Evolutionary conservation across 2,113 vertebrate genomes (phyloP).

Genomic region (Chroicocephalus ridibundus): DNA sequence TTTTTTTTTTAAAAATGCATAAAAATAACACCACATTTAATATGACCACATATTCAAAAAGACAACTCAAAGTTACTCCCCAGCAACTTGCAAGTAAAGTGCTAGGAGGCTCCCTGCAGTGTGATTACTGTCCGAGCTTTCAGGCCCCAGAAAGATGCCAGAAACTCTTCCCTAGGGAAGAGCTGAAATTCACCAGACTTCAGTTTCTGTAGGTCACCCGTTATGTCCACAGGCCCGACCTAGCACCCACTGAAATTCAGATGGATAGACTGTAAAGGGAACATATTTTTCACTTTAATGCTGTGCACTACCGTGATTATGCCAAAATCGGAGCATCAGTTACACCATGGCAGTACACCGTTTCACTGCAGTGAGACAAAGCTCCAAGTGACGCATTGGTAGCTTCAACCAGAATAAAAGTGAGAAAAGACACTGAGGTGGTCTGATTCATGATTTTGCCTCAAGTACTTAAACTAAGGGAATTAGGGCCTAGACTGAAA

Average conservation of each 20-base stretch:
- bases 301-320: not conserved
- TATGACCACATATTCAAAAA: not conserved
- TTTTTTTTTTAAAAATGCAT: not conserved
- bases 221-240: not conserved
- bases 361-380: not conserved
- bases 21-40: not conserved
- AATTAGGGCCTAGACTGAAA: not conserved
- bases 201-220: not conserved
- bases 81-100: not conserved
- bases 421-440: not conserved
- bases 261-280: not conserved
- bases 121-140: not conserved
- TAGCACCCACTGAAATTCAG: not conserved
- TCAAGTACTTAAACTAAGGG: not conserved
- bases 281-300: rapidly evolving
- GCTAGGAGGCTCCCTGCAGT: not conserved
- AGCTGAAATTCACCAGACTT: not conserved
- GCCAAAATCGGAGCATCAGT: not conserved
- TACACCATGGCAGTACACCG: not conserved
- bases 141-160: not conserved
- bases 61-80: not conserved
- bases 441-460: not conserved
- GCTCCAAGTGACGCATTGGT: not conserved
- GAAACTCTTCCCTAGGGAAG: not conserved
- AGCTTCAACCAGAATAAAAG: not conserved